phyloP scores from a whole-genome alignment of 2,888 invertebrate species.

The Callinectes sapidus region DNA sequence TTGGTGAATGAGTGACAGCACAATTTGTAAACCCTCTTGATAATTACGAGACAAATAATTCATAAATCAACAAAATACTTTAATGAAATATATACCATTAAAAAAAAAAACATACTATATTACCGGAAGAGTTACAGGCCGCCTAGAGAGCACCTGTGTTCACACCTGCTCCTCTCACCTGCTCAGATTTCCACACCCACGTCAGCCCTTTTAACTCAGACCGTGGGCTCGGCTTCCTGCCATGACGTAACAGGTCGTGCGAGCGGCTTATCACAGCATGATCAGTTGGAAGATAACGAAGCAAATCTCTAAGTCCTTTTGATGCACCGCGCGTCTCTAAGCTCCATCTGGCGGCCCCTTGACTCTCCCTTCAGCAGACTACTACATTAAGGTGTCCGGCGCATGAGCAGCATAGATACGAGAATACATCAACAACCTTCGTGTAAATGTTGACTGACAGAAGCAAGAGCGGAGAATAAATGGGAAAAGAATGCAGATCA shows the following conservation, averaged over 20 bases:
- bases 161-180: neutral
- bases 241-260: slow-evolving; percentile 5
- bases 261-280: slow-evolving; percentile 9
- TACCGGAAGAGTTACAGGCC: neutral
- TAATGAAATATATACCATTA: too few relatives aligned
- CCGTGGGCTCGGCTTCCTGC: neutral
- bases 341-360: neutral
- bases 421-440: neutral
- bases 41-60: too few relatives aligned
- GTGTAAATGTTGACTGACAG: neutral
- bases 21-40: too few relatives aligned
- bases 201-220: neutral
- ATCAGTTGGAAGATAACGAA: slow-evolving; percentile 16
- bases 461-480: neutral
- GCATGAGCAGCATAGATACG: neutral
- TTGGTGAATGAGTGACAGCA: too few relatives aligned
- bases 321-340: neutral
- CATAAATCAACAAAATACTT: too few relatives aligned
- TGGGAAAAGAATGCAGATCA: neutral
- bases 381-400: neutral
- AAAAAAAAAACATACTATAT: too few relatives aligned
- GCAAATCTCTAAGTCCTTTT: slow-evolving; percentile 5
- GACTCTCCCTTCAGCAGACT: neutral
- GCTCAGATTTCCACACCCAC: neutral
- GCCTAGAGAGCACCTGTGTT: neutral